phyloP scores from a whole-genome alignment of 2,888 invertebrate genomes.

The Rhagonycha fulva region DNA sequence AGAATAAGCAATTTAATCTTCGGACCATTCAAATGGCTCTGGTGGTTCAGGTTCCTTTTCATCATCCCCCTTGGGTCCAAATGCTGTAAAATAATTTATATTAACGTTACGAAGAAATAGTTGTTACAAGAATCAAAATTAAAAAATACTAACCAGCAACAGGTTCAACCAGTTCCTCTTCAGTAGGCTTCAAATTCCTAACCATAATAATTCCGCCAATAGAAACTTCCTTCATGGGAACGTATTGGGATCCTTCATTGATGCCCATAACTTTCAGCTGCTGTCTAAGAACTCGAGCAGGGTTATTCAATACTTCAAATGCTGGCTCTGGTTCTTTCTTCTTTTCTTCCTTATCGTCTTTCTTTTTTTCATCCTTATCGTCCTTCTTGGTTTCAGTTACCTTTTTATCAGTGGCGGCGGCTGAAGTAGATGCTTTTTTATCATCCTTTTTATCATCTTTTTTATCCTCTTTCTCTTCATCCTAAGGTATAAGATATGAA shows the following conservation, averaged over 20 bases:
- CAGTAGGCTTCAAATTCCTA: constrained; percentile 78
- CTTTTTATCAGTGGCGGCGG: constrained; percentile 22
- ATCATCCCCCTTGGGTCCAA: constrained; percentile 89
- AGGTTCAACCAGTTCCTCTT: constrained; percentile 88
- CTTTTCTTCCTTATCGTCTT: constrained; percentile 60
- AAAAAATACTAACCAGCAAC: constrained; percentile 66
- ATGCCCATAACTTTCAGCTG: constrained; percentile 81
- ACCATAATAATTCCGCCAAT: constrained; percentile 98
- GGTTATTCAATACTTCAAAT: constrained; percentile 92
- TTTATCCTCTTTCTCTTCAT: constrained; percentile 48
- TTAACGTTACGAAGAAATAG: neutral
- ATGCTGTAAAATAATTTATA: constrained; percentile 59
- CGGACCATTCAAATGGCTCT: constrained; percentile 95
- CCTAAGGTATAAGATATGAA: constrained; percentile 21
- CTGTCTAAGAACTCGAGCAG: constrained; percentile 91
- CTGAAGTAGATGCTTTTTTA: constrained; percentile 48
- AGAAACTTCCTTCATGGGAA: constrained; percentile 86
- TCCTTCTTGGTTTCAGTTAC: constrained; percentile 38
- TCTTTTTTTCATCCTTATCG: constrained; percentile 57
- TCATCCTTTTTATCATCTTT: constrained; percentile 50
- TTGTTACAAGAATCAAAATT: neutral
- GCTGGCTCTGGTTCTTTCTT: constrained; percentile 89
- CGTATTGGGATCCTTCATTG: constrained; percentile 80
- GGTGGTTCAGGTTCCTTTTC: constrained; percentile 97
- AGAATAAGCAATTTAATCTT: constrained; percentile 64